Evolutionary conservation across 37 sponge, comb jelly and placozoan genomes (phyloP).

Genomic region (Halisarca cf. caerulea): DNA sequence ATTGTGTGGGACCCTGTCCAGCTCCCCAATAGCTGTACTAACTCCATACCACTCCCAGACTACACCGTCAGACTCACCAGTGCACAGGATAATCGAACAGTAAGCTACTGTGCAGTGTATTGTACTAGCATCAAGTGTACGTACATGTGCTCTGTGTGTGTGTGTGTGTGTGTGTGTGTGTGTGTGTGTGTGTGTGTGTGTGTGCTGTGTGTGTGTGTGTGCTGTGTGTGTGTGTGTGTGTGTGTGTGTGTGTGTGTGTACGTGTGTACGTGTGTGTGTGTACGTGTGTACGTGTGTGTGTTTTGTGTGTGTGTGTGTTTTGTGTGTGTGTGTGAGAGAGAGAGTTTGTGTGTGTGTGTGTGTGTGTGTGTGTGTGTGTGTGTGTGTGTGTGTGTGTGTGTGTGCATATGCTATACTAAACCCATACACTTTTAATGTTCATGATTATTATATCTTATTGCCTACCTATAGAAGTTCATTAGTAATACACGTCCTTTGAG

Average conservation of each 20-base stretch:
- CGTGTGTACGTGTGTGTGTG: slow-evolving; percentile 21
- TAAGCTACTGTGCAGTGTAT: background rate
- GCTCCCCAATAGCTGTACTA: background rate
- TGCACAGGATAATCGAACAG: background rate
- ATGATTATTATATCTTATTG: no score
- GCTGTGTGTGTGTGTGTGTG: slow-evolving; percentile 60
- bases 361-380: background rate
- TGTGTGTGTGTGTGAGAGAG: slow-evolving; percentile 16
- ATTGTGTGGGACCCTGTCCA: background rate
- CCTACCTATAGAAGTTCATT: no score
- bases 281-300: slow-evolving; percentile 5
- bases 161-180: no score
- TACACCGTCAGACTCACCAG: background rate
- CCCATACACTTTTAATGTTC: background rate
- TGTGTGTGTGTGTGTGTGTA: background rate
- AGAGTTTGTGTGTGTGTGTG: slow-evolving; percentile 42
- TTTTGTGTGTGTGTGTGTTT: no score
- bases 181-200: no score
- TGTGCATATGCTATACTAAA: background rate
- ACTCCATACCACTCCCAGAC: background rate
- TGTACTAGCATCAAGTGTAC: background rate
- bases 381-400: slow-evolving; percentile 24
- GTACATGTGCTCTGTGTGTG: background rate
- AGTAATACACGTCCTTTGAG: no score
- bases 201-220: no score